Evolutionary conservation across 2,797 vertebrate genomes (phyloP).

Genomic region (Lacerta bilineata): DNA sequence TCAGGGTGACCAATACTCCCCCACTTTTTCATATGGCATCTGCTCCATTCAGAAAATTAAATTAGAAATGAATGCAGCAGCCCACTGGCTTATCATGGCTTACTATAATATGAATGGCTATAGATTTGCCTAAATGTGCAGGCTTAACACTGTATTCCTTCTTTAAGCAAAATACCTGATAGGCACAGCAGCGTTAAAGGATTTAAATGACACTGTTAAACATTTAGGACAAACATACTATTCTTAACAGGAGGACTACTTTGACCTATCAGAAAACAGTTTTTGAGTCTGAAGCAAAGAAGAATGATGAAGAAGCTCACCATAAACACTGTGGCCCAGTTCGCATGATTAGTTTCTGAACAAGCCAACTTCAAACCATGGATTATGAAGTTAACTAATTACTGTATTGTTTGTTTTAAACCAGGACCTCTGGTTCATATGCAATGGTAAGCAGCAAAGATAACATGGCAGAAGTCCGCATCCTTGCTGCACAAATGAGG

Average conservation of each 20-base stretch:
- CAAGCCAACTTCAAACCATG: neutral
- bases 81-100: neutral
- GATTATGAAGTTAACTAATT: neutral
- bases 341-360: neutral
- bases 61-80: neutral
- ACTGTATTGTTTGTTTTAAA: too few species aligned
- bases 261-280: constrained; percentile 35
- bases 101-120: neutral
- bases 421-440: too few species aligned
- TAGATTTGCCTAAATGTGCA: neutral
- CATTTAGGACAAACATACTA: constrained; percentile 44
- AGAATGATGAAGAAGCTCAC: constrained; percentile 24
- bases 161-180: rapidly evolving
- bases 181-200: constrained; percentile 33
- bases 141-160: neutral
- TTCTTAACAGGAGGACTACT: constrained; percentile 44
- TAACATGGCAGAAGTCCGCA: too few species aligned
- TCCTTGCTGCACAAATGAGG: too few species aligned
- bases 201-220: constrained; percentile 55
- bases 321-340: constrained; percentile 2
- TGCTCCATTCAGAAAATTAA: neutral
- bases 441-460: too few species aligned
- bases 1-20: neutral
- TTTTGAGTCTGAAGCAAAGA: constrained; percentile 16
- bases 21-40: neutral